phyloP scores from a whole-genome alignment of 2,888 invertebrate genomes.

The Drosophila formosana region DNA sequence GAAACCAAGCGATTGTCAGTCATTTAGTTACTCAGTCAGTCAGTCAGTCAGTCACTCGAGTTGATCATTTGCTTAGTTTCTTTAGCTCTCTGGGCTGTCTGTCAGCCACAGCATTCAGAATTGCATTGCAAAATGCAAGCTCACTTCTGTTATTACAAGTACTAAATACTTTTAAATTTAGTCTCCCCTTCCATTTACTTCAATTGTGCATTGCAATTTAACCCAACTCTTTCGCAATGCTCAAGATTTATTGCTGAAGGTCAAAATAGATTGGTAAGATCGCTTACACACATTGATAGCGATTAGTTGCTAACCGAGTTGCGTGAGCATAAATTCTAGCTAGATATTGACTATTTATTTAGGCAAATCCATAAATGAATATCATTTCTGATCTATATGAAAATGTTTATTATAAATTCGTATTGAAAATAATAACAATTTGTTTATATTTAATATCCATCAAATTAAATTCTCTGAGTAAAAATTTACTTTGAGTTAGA shows the following conservation, averaged over 20 bases:
- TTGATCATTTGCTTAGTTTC: conserved; percentile 18
- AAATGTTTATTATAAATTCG: not conserved
- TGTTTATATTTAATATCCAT: no score
- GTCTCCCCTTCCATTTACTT: not conserved
- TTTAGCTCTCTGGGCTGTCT: conserved; percentile 8
- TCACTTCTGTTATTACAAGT: conserved; percentile 16
- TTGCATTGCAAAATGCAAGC: conserved; percentile 43
- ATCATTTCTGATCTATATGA: not conserved
- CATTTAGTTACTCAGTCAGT: conserved; percentile 22
- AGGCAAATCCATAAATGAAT: not conserved
- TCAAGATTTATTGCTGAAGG: not conserved
- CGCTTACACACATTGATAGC: not conserved
- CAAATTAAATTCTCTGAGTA: no score
- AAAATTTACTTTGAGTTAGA: no score
- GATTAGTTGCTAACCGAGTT: not conserved
- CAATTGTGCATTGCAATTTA: not conserved
- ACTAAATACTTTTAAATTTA: conserved; percentile 15
- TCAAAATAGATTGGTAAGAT: not conserved
- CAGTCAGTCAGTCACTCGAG: conserved; percentile 1
- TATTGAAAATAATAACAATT: no score
- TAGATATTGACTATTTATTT: not conserved
- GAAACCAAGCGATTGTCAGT: conserved; percentile 48
- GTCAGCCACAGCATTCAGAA: conserved; percentile 38
- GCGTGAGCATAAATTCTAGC: not conserved
- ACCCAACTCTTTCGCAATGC: not conserved